Percentiles rank a stretch among this genome's conserved stretches.
These are phyloP conservation scores for Synergus gifuensis DNA, from an alignment of 2,888 invertebrate genomes.

Conservation along the genomic window DNA sequence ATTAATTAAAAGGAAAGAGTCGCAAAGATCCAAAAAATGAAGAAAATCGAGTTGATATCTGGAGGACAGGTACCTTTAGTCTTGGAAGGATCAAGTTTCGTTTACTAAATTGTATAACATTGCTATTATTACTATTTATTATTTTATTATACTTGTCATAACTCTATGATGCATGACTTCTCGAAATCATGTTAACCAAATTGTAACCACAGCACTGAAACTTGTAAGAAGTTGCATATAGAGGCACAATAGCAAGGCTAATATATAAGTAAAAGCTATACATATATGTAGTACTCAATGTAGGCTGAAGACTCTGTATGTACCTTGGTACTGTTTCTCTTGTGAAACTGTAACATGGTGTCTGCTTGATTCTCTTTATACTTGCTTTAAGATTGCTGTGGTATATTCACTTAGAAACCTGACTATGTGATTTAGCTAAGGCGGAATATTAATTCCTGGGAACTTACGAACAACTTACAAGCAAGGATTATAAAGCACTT, in stretches of 20 bases:
- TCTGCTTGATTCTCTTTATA: slow-evolving; percentile 15
- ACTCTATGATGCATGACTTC: neutral
- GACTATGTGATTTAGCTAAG: slow-evolving; percentile 9
- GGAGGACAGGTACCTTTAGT: neutral
- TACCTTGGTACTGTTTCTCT: slow-evolving; percentile 15
- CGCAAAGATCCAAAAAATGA: neutral
- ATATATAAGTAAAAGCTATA: neutral
- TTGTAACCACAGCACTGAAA: neutral
- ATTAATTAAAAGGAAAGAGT: slow-evolving; percentile 7
- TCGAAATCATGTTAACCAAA: neutral
- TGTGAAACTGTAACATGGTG: slow-evolving; percentile 20
- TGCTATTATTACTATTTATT: neutral
- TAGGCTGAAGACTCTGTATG: slow-evolving; percentile 19
- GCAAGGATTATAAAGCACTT: slow-evolving; percentile 20
- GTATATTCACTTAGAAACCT: slow-evolving; percentile 19
- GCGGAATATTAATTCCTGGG: slow-evolving; percentile 3
- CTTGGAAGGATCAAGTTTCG: no score
- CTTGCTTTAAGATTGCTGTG: slow-evolving; percentile 19
- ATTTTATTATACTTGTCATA: neutral
- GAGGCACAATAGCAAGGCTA: neutral
- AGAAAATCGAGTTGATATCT: neutral
- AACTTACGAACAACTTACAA: slow-evolving; percentile 26
- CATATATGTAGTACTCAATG: neutral
- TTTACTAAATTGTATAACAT: no score
- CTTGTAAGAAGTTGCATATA: slow-evolving; percentile 6